Base-by-base conservation (phyloP, 2,888 invertebrate genomes). In the Dryococelus australis region DNA sequence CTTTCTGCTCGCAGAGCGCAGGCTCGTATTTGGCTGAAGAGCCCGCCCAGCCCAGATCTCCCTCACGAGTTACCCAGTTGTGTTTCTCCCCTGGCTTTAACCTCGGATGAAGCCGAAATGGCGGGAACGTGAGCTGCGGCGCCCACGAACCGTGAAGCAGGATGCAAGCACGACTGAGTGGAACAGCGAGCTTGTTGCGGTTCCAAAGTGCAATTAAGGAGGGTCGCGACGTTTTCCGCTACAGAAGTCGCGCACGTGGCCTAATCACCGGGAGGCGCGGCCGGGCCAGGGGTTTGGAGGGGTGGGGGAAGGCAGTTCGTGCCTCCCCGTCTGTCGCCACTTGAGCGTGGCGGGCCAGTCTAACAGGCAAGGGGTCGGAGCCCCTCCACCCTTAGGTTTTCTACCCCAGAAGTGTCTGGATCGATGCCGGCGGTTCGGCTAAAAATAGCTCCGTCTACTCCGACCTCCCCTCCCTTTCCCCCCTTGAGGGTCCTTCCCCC, bases 361-460 rank as follows among this genome's bases (percentile, higher is more conserved):
- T 65, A 65, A 65, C 65, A 10, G 65, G 65, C 24, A 16, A n/a
- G 65, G 65, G 65, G 47, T 24, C 65, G 65, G 16, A 8, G 24
- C 65, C 47, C 8, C 47, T 47, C 10, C 12, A 47, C 10, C 47
- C 10, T 16, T 6, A 1, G 2, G 47, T 47, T 65, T 65, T 80
- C 79, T 85, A 47, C 87, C 81, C 80, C 35, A 35, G 26, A 83
- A 83, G 85, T 43, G 85, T 85, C 85, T 85, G 81, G 92, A 92
- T 92, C 92, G 92, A 92, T 92, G 92, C 90, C 35, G 91, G 90
- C 91, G 91, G 90, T 91, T 90, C 90, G 90, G 91, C 91, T 91
- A 92, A 92, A 92, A 92, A 92, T 92, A 92, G 92, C 92, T 91
- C 90, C n/a, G 65, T 65, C 65, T 65, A 65, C 65, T 65, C 65